These are phyloP conservation scores for Coremacera marginata DNA, from an alignment of 2,888 invertebrate genomes.

Conservation along the genomic window DNA sequence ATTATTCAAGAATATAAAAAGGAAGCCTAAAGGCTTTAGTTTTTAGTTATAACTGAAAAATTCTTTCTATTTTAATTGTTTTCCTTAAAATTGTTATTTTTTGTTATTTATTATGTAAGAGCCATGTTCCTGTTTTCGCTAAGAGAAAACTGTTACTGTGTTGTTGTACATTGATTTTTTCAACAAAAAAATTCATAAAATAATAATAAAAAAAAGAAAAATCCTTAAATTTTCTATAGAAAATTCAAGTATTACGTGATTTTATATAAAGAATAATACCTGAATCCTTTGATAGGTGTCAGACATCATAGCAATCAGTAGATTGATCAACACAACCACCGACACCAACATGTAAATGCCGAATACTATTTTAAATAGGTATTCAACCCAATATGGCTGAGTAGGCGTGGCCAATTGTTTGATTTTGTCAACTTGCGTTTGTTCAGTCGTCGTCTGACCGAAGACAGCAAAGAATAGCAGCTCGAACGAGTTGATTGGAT, in stretches of 20 bases:
- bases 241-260: too few relatives aligned
- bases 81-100: too few relatives aligned
- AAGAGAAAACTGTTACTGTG: not conserved
- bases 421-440: conserved; percentile 78
- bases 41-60: too few relatives aligned
- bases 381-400: conserved; percentile 87
- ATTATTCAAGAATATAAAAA: too few relatives aligned
- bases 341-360: conserved; percentile 99
- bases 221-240: too few relatives aligned
- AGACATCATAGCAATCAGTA: conserved; percentile 99
- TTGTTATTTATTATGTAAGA: not conserved
- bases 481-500: conserved; percentile 94
- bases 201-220: not conserved
- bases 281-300: conserved; percentile 99
- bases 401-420: conserved; percentile 70
- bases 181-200: not conserved
- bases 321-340: conserved; percentile 98
- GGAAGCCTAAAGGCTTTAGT: too few relatives aligned
- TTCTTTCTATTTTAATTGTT: too few relatives aligned
- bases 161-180: too few relatives aligned
- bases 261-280: conserved; percentile 72
- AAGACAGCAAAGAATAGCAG: conserved; percentile 99
- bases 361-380: conserved; percentile 88
- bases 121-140: not conserved
- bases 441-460: conserved; percentile 89